Base-by-base conservation (phyloP, 2,113 vertebrate species). In the Triplophysa siluroides region DNA sequence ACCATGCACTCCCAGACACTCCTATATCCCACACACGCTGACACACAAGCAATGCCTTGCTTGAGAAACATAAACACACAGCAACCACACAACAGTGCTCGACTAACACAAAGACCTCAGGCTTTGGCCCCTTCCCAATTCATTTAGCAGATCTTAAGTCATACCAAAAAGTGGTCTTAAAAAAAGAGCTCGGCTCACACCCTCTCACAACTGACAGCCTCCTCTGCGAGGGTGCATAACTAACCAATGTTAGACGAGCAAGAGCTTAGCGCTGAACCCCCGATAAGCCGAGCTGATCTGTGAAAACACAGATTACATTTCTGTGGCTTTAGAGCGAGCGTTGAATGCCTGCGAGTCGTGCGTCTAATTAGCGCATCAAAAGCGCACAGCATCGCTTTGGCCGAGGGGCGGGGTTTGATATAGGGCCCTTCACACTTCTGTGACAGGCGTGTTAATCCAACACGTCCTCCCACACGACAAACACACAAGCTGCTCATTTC, bases 291-390 rank as follows among this genome's bases (percentile, higher is more conserved):
- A 75, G 66, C 83, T 86, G 89, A 91, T 91, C 92, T 92, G 90
- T 91, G 89, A 91, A 92, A 92, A 92, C 88, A 91, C 87, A 91
- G 92, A 92, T 93, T 93, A 93, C 89, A 89, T 91, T 92, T 91
- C 88, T 82, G 85, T 54, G 81, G 89, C 84, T 91, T 89, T 88
- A 83, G 83, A 84, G 88, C 85, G 69, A 75, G 79, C 45, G 47
- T 26, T 76, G 76, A 80, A 81, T 86, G 88, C 91, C 89, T 90
- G 70, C 65, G 58, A 83, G 89, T 85, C 77, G 61, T 62, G 80
- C 52, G 62, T 24, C 64, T 90, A 88, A 92, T 91, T 87, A 84
- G 81, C 19, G 73, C 85, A 82, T 47, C 78, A 85, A 88, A 90
- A 91, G 90, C 84, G 8, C 81, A 69, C 89, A 85, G 86, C 86